These are phyloP conservation scores for Mormyrus iriodes DNA, from an alignment of 2,113 vertebrate species.

Conservation along the genomic window DNA sequence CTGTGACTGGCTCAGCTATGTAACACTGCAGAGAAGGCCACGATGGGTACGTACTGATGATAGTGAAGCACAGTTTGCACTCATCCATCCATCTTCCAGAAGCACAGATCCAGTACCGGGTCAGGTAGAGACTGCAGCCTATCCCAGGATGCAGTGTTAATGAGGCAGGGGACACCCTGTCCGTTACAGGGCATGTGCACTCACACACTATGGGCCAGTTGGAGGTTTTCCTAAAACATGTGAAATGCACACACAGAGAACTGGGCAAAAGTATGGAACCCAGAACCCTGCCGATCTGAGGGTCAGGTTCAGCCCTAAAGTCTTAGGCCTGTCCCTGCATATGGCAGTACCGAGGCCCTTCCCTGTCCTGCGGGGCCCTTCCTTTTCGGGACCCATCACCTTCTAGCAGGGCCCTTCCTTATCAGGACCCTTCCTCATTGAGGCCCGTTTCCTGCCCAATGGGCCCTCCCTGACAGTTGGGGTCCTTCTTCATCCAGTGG, in stretches of 20 bases:
- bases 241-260: no score
- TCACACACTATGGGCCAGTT: not conserved
- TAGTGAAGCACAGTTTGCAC: not conserved
- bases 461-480: no score
- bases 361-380: no score
- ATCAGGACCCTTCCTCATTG: no score
- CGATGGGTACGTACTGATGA: not conserved
- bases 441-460: no score
- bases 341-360: not conserved
- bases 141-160: not conserved
- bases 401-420: no score
- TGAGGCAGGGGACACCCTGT: not conserved
- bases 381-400: no score
- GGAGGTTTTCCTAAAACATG: not conserved
- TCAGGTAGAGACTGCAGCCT: not conserved
- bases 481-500: no score
- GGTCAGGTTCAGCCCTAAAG: not conserved
- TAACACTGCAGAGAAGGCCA: not conserved
- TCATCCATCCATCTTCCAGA: not conserved
- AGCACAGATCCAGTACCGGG: not conserved
- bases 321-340: not conserved
- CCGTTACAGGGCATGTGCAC: not conserved
- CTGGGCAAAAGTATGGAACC: no score
- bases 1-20: not conserved
- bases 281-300: no score